These are phyloP conservation scores for Crocodylus rhombifer DNA, from an alignment of 2,797 vertebrate species.

Conservation along the genomic window DNA sequence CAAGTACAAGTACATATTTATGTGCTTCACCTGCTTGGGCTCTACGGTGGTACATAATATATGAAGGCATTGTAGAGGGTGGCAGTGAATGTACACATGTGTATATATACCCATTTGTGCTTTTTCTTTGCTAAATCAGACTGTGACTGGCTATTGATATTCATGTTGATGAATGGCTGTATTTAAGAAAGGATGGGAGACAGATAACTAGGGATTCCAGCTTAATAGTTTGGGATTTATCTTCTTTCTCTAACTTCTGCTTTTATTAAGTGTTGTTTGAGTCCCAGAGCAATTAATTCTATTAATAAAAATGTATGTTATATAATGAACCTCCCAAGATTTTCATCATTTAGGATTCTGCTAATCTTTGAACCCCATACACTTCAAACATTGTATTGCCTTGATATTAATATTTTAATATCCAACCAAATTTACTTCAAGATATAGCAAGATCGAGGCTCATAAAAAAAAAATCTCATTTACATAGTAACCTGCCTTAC, in stretches of 20 bases:
- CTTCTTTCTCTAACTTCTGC: background rate
- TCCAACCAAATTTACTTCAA: background rate
- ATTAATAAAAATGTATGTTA: background rate
- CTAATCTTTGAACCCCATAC: too few species aligned
- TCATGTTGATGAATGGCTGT: background rate
- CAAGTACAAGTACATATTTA: background rate
- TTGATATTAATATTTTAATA: background rate
- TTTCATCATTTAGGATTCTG: too few species aligned
- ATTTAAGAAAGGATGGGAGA: background rate
- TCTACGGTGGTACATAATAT: background rate
- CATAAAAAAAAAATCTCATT: background rate
- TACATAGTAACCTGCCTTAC: background rate
- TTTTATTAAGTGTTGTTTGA: background rate
- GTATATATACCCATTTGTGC: background rate
- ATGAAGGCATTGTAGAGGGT: background rate
- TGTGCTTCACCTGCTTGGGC: background rate
- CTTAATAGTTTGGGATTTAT: background rate
- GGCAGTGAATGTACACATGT: background rate
- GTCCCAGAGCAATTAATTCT: background rate
- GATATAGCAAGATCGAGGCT: background rate
- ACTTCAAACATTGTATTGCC: background rate
- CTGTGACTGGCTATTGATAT: background rate
- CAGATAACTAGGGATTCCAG: background rate
- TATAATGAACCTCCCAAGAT: background rate
- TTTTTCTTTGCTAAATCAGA: background rate